Evolutionary conservation across 2,113 vertebrate genomes (phyloP).

Genomic region (Paradoxurus hermaphroditus): DNA sequence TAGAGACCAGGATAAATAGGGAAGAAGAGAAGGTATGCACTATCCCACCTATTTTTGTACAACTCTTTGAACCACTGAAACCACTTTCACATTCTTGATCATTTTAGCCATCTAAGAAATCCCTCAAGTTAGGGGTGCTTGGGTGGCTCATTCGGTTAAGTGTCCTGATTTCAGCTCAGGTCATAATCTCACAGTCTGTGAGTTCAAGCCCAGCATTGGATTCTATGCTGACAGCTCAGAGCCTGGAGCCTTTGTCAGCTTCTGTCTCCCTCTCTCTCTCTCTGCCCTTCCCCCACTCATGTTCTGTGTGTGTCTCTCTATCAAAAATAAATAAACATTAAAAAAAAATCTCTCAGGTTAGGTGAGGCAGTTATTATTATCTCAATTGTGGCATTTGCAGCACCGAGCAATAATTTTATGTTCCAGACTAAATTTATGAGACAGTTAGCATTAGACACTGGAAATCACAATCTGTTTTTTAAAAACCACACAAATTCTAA

Average conservation of each 20-base stretch:
- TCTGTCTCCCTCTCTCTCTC: too few species aligned
- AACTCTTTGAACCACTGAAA: not conserved
- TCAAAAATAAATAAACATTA: too few species aligned
- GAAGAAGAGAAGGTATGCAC: not conserved
- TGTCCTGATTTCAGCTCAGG: too few species aligned
- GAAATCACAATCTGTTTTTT: not conserved
- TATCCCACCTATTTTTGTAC: not conserved
- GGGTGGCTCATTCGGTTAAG: too few species aligned
- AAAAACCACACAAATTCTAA: not conserved
- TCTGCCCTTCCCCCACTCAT: too few species aligned
- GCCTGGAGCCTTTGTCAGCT: too few species aligned
- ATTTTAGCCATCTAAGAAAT: not conserved
- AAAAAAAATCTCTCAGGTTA: not conserved
- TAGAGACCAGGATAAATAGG: not conserved
- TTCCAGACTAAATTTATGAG: conserved; percentile 3
- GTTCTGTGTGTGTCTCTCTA: too few species aligned
- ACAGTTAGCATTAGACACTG: not conserved
- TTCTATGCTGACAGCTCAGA: too few species aligned
- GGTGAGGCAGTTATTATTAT: not conserved
- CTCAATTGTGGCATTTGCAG: not conserved
- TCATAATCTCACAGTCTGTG: too few species aligned
- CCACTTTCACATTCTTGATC: not conserved
- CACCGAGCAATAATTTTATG: not conserved
- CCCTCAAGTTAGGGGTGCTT: not conserved
- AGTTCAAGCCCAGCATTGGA: too few species aligned